Percentiles rank a stretch among this genome's conserved stretches.
Evolutionary conservation across 1,140 invertebrate species (phyloP).

Genomic region (Xylocopa sonorina): DNA sequence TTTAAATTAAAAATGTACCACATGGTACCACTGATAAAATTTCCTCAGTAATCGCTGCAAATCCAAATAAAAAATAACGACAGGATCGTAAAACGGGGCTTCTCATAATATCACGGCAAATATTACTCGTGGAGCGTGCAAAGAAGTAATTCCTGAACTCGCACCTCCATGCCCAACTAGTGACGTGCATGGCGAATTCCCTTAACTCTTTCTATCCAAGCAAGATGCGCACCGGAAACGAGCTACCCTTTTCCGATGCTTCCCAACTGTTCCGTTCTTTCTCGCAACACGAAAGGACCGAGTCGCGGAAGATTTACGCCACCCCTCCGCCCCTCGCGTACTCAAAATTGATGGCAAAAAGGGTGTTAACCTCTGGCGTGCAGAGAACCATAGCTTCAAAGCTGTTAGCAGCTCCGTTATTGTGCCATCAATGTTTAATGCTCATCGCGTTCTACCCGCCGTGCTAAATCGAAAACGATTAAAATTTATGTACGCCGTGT

Average conservation of each 20-base stretch:
- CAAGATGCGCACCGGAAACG: background rate
- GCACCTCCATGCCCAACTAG: background rate
- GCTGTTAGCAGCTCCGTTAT: constrained; percentile 12
- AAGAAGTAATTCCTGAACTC: background rate
- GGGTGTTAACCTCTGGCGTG: background rate
- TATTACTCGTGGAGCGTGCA: constrained; percentile 1
- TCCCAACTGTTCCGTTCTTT: background rate
- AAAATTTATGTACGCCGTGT: background rate
- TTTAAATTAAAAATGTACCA: too few species aligned
- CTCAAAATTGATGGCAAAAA: background rate
- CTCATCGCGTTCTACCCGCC: background rate
- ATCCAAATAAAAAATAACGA: background rate
- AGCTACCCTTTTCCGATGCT: background rate
- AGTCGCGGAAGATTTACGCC: background rate
- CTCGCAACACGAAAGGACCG: background rate
- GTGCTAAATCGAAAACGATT: background rate
- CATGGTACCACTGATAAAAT: too few species aligned
- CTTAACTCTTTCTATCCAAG: background rate
- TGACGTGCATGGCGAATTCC: background rate
- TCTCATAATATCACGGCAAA: background rate
- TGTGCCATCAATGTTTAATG: constrained; percentile 19
- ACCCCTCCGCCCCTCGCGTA: too few species aligned
- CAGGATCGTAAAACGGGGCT: background rate
- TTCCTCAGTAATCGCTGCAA: too few species aligned
- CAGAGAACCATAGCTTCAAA: background rate